These are phyloP conservation scores for Leucopsar rothschildi DNA, from an alignment of 2,113 vertebrate genomes.

Conservation along the genomic window DNA sequence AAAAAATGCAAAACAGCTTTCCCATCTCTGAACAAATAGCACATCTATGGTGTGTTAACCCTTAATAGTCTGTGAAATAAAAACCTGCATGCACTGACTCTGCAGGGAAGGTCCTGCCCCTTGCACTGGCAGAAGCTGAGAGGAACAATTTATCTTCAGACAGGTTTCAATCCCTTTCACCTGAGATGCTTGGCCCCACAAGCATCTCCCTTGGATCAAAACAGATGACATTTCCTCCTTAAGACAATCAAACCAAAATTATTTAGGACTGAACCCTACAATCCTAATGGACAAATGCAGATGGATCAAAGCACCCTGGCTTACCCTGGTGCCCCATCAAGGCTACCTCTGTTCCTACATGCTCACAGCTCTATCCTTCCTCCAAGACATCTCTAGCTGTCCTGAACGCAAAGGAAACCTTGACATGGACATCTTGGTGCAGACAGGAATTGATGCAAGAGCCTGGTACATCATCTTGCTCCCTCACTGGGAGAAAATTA, in stretches of 20 bases:
- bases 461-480: background rate
- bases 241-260: background rate
- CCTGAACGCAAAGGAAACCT: background rate
- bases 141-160: background rate
- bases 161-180: background rate
- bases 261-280: background rate
- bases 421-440: background rate
- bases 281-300: background rate
- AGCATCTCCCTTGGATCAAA: background rate
- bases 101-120: background rate
- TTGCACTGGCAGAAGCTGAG: background rate
- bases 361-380: background rate
- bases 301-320: background rate
- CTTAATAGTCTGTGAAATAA: background rate
- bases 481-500: background rate
- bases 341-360: background rate
- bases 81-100: background rate
- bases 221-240: background rate
- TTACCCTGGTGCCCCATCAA: background rate
- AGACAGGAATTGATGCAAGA: background rate
- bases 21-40: background rate
- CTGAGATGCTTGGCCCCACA: rapidly evolving
- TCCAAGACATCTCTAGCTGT: background rate
- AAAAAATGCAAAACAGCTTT: background rate
- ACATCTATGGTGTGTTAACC: background rate